A percentile compares a stretch with the other conserved stretches of the same genome.
Conservation (phyloP, 2,113 vertebrate genomes). For the Chloropsis cyanopogon region DNA sequence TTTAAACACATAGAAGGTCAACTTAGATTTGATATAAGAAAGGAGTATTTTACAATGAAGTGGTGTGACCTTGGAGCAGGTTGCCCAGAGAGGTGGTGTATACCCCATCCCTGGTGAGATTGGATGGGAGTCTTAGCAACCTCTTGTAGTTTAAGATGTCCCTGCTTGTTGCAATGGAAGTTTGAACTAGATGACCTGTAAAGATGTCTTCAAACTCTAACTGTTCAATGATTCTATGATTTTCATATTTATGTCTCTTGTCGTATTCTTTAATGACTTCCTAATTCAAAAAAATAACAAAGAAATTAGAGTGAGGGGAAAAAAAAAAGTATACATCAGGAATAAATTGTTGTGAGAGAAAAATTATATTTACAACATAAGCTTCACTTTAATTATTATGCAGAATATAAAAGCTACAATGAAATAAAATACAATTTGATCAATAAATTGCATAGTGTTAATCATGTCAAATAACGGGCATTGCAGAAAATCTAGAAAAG, state of each 20-base stretch:
- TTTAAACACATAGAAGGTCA: not conserved
- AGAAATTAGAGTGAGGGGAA: accelerated
- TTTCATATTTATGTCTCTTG: not conserved
- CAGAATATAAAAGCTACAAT: not conserved
- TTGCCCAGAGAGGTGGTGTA: not conserved
- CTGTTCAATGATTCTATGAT: not conserved
- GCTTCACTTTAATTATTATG: not conserved
- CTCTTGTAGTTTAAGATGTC: not conserved
- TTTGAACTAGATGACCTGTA: not conserved
- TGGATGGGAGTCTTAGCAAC: not conserved
- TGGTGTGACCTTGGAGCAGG: not conserved
- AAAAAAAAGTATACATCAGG: not conserved
- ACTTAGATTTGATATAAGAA: not conserved
- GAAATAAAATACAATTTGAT: not conserved
- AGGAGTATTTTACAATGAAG: not conserved
- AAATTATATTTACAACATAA: not conserved
- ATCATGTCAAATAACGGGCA: not conserved
- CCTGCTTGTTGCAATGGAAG: not conserved
- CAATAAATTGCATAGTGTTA: not conserved
- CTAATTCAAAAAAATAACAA: not conserved
- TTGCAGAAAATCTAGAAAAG: not conserved
- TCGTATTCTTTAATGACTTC: not conserved
- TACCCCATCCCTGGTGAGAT: not conserved
- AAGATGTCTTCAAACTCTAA: not conserved
- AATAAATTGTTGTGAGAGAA: not conserved